Base-by-base conservation (phyloP, 1,140 invertebrate species). In the Myzus persicae region DNA sequence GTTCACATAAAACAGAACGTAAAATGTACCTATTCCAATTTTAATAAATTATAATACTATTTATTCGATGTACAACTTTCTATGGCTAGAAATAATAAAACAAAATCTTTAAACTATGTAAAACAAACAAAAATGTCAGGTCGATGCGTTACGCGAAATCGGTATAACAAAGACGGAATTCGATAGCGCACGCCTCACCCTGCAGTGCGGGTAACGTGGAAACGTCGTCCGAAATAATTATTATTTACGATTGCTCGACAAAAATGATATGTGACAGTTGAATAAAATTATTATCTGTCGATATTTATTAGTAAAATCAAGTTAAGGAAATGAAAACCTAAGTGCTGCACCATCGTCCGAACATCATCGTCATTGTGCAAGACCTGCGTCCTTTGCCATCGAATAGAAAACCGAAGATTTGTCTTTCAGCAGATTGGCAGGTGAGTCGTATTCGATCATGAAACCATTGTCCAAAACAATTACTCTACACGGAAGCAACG, bases 351-450 rank as follows among this genome's bases (percentile, higher is more conserved):
- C 9, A 31, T 67, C n/a, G 9, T n/a, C 31, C 11, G 9, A 67
- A n/a, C 8, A 14, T 31, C 8, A 14, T 31, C 59, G 31, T 48
- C 91, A 93, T 85, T 59, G 94, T 67, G 96, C 96, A 94, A 97
- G 95, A 94, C 98, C 98, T 93, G 98, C 98, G 95, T 99, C 98
- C 95, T 98, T 98, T 59, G 98, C 98, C 98, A 99, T 98, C 94
- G 97, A 96, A 95, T 98, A 98, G 96, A 99, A 99, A 94, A 98
- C 96, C 51, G 97, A 97, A 91, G 96, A 96, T 94, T 97, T 96
- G 94, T 98, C 96, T 94, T 96, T 95, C 38, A 99, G 95, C 93
- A 99, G 96, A 91, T 96, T 96, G 18, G 96, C 95, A 0, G 98
- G 98, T 26, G 97, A 96, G 94, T 98, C 98, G 95, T 97, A 98